phyloP scores from a whole-genome alignment of 2,113 vertebrate genomes.

The Micronycteris hirsuta region DNA sequence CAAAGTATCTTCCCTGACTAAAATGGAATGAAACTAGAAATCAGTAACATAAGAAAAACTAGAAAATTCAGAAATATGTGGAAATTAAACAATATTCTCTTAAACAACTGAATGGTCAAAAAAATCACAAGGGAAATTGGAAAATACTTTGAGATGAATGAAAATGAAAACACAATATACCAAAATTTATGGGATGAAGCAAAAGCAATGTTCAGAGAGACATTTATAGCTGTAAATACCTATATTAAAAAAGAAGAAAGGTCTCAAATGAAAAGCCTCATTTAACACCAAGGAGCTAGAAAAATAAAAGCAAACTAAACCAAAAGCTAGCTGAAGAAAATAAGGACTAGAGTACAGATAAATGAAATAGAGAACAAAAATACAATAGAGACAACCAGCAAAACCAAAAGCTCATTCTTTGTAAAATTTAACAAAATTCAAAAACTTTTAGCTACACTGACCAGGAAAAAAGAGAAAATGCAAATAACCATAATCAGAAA shows the following conservation, averaged over 20 bases:
- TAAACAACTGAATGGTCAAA: background rate
- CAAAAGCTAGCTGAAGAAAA: background rate
- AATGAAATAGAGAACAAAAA: constrained; percentile 13
- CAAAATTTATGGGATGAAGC: constrained; percentile 3
- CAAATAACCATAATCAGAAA: constrained; percentile 20
- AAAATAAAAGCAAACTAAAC: background rate
- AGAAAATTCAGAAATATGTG: constrained; percentile 31
- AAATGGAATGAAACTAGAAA: constrained; percentile 21
- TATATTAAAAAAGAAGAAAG: background rate
- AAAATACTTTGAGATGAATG: background rate
- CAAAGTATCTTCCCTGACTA: constrained; percentile 9
- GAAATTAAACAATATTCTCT: background rate
- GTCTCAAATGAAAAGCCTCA: background rate
- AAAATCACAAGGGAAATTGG: background rate
- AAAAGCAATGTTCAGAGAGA: background rate
- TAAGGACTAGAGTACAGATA: background rate
- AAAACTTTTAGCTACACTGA: background rate
- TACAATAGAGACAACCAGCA: constrained; percentile 3
- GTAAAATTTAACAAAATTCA: constrained; percentile 11
- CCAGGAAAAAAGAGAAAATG: background rate
- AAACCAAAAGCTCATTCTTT: background rate
- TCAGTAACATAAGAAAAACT: constrained; percentile 23
- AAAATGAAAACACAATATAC: constrained; percentile 1
- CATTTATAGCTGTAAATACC: background rate
- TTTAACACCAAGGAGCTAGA: background rate